Base-by-base conservation (phyloP, 2,113 vertebrate genomes). In the Garra rufa region DNA sequence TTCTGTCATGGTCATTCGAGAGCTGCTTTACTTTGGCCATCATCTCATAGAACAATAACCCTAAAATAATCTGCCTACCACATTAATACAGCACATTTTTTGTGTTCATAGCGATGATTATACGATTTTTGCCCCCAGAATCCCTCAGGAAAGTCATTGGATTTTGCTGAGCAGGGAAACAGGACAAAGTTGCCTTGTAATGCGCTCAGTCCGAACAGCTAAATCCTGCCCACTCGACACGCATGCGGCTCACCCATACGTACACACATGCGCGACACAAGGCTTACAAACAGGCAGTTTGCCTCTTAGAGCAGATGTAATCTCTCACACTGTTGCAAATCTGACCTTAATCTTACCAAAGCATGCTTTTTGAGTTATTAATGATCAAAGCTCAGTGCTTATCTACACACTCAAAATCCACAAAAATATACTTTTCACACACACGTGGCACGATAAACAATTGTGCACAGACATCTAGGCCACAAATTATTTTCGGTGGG, bases 341-440 rank as follows among this genome's bases (percentile, higher is more conserved):
- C 82, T 87, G 85, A 83, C 85, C 85, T 78, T 83, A 87, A 87
- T 87, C 85, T 84, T 70, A 46, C 44, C 70, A 84, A 83, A 83
- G 55, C 69, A 67, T 83, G 82, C 76, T 74, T 79, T 86, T 74
- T 77, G 75, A 59, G 48, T 80, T 81, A 80, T 76, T 83, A 83
- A 79, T 79, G 67, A 81, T 81, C 76, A 81, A 57, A 84, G 76
- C 69, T 65, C 59, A 76, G 76, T 69, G 38, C 83, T 50, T 69
- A 63, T 65, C 63, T 76, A 21, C 63, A 0, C 70, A 21, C 81
- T 43, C 15, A 73, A 57, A 57, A 46, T 65, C 38, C 43, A 52
- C 19, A 52, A 61, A 83, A 28, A 77, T 14, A 46, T 44, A 50
- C 44, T 75, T 21, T 19, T 75, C 30, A 83, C 74, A 79, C 83